These are phyloP conservation scores for Drymonia ruficornis DNA, from an alignment of 2,888 invertebrate species.

Conservation along the genomic window DNA sequence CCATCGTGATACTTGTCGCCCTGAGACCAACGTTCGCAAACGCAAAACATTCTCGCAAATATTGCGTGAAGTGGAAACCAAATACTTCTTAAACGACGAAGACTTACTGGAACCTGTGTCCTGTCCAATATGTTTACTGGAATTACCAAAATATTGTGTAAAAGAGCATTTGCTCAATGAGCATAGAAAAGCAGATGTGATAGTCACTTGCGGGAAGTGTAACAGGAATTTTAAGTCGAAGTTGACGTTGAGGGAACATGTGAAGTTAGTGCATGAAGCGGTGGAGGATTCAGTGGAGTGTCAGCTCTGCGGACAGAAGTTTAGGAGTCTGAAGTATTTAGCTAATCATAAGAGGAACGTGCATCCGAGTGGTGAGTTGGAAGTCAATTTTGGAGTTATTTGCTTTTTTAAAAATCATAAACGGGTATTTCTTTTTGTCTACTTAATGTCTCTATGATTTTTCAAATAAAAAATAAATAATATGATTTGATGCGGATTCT, in stretches of 20 bases:
- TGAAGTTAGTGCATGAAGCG: slow-evolving; percentile 52
- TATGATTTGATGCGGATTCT: no score
- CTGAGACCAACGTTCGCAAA: slow-evolving; percentile 36
- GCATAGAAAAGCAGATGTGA: slow-evolving; percentile 39
- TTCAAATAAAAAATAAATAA: no score
- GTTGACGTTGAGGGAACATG: slow-evolving; percentile 49
- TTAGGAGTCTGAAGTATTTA: slow-evolving; percentile 49
- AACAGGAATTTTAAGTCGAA: slow-evolving; percentile 46
- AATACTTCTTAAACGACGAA: slow-evolving; percentile 27
- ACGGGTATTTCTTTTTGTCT: no score
- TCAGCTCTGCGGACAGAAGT: slow-evolving; percentile 51
- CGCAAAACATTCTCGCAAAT: slow-evolving; percentile 43
- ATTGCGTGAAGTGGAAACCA: slow-evolving; percentile 34
- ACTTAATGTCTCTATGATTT: no score
- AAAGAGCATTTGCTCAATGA: slow-evolving; percentile 45
- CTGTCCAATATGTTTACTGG: slow-evolving; percentile 46
- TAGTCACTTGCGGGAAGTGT: slow-evolving; percentile 40
- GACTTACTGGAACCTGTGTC: slow-evolving; percentile 23
- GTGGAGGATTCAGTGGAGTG: slow-evolving; percentile 48
- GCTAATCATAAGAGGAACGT: slow-evolving; percentile 55
- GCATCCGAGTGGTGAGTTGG: slow-evolving; percentile 47
- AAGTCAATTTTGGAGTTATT: neutral
- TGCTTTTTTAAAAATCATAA: neutral
- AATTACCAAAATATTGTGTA: slow-evolving; percentile 39
- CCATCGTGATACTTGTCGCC: slow-evolving; percentile 40